phyloP scores from a whole-genome alignment of 2,888 invertebrate species.

The Leptogaster cylindrica region DNA sequence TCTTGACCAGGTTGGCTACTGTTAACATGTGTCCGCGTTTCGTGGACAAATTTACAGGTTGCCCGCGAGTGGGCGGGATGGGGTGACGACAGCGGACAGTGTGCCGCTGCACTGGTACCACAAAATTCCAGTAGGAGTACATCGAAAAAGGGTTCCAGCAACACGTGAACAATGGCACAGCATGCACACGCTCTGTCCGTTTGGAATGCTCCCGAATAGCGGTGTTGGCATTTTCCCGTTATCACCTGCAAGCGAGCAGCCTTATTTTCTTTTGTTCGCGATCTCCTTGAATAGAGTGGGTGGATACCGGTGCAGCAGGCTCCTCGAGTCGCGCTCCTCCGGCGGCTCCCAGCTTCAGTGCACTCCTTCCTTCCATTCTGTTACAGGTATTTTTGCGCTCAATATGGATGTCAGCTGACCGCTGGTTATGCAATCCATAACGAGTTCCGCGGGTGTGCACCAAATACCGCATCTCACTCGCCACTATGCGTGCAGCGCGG shows the following conservation, averaged over 20 bases:
- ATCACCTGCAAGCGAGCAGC: constrained; percentile 38
- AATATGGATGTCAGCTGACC: constrained; percentile 19
- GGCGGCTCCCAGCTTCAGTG: constrained; percentile 22
- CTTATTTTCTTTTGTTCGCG: constrained; percentile 10
- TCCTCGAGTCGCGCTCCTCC: constrained; percentile 18
- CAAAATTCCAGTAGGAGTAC: constrained; percentile 15
- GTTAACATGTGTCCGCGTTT: constrained; percentile 37
- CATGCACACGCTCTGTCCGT: neutral
- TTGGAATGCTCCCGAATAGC: constrained; percentile 41
- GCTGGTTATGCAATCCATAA: constrained; percentile 35
- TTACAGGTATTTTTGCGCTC: constrained; percentile 8
- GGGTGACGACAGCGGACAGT: too few relatives aligned
- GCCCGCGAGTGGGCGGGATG: neutral
- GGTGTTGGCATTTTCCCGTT: constrained; percentile 42
- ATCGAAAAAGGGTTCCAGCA: constrained; percentile 7
- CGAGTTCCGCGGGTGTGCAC: constrained; percentile 34
- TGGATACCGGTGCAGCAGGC: constrained; percentile 37
- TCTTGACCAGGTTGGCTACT: constrained; percentile 10
- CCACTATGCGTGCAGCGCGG: constrained; percentile 35
- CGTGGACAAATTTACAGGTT: constrained; percentile 35
- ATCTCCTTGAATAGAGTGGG: constrained; percentile 15
- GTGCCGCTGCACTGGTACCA: too few relatives aligned
- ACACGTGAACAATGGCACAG: constrained; percentile 32
- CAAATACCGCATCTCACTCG: constrained; percentile 24
- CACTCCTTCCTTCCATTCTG: constrained; percentile 12